Base-by-base conservation (phyloP, 2,797 vertebrate genomes). In the Chlorospingus flavigularis region DNA sequence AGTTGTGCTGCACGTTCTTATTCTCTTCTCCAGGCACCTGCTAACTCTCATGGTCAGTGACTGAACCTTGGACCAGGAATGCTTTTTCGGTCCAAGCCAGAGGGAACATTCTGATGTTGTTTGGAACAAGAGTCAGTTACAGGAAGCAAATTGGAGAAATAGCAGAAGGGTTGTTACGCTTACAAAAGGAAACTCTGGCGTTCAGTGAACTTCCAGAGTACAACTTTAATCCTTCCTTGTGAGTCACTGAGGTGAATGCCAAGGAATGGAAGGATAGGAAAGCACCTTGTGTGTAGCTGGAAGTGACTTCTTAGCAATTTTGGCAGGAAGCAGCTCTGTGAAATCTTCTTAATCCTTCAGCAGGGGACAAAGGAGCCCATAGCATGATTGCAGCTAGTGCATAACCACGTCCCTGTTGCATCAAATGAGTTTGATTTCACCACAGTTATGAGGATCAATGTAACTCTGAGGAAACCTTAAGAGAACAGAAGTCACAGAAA, bases 211-310 rank as follows among this genome's bases (percentile, higher is more conserved):
- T 92, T 83, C 37, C 65, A 63, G 20, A 37, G 66, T 31, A 30
- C 9, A 30, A 14, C 7, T 93, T 88, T 83, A 83, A 74, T 92
- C 57, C 78, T 89, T 87, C 75, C 72, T 71, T 83, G n/a, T 94
- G 92, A 95, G 86, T 96, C 91, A 96, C 54, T 65, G 74, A 86
- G 43, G 75, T 88, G 61, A 93, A 82, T 2, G 21, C 74, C 82
- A 85, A 92, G 53, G 72, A 93, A 33, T 31, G 65, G 48, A 48
- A 83, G 54, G 68, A 54, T 71, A 65, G 86, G 90, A 94, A 94
- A 95, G 73, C 78, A 96, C 81, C 96, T 83, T 58, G 40, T 9
- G 9, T 24, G 28, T 48, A 80, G 61, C 53, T 91, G 73, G 72
- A 88, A 80, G 75, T 0, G 9, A 57, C 28, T 84, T 68, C 42